A percentile compares a stretch with the other conserved stretches of the same genome.
Evolutionary conservation across 2,888 invertebrate genomes (phyloP).

Genomic region (Sesia bembeciformis): DNA sequence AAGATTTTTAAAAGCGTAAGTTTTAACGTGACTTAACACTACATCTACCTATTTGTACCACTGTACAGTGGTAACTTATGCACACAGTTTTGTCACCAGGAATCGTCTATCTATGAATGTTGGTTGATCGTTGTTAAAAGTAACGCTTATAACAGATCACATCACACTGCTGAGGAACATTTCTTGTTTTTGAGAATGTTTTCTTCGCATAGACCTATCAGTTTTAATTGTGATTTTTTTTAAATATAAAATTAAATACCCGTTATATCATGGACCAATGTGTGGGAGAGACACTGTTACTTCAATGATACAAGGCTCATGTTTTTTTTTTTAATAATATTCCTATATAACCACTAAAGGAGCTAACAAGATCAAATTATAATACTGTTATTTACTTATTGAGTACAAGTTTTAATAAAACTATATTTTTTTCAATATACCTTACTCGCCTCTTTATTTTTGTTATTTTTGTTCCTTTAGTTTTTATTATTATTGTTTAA

Average conservation of each 20-base stretch:
- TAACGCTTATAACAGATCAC: slow-evolving; percentile 56
- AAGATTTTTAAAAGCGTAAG: no score
- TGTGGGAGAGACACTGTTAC: slow-evolving; percentile 49
- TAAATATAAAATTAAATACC: slow-evolving; percentile 14
- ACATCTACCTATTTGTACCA: no score
- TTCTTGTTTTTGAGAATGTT: slow-evolving; percentile 37
- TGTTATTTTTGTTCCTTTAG: slow-evolving; percentile 73
- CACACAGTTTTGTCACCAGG: no score
- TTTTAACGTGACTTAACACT: no score
- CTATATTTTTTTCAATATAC: slow-evolving; percentile 68
- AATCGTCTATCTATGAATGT: no score
- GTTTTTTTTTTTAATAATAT: slow-evolving; percentile 41
- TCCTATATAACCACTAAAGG: slow-evolving; percentile 36
- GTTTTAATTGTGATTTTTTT: slow-evolving; percentile 25
- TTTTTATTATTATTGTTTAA: slow-evolving; percentile 70
- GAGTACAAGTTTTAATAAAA: slow-evolving; percentile 71
- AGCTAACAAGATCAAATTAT: slow-evolving; percentile 71
- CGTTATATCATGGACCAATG: slow-evolving; percentile 61
- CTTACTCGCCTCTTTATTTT: slow-evolving; percentile 66
- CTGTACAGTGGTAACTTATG: no score
- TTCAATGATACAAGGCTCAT: slow-evolving; percentile 47
- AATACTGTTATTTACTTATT: slow-evolving; percentile 72
- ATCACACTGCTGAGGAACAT: slow-evolving; percentile 55
- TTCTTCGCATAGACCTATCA: slow-evolving; percentile 29
- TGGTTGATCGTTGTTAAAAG: slow-evolving; percentile 2